These are phyloP conservation scores for Campoletis sonorensis DNA, from an alignment of 1,140 invertebrate species.

Conservation along the genomic window DNA sequence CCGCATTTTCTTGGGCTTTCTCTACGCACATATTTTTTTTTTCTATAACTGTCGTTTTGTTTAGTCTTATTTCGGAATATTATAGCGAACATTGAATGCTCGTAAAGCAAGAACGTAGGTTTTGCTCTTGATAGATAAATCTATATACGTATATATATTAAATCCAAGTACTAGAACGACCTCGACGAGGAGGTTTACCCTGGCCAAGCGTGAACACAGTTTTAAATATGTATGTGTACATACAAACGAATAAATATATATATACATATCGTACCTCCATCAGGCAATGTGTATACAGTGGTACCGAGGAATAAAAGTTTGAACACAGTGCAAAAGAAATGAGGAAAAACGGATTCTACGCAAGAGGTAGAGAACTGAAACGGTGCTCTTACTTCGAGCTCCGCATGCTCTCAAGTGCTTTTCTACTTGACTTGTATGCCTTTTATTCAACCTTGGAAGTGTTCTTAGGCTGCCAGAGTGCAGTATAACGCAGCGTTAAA, in stretches of 20 bases:
- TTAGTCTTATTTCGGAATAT: no score
- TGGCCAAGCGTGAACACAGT: conserved; percentile 30
- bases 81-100: background rate
- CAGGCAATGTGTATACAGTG: background rate
- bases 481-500: conserved; percentile 31
- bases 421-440: background rate
- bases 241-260: background rate
- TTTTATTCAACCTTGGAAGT: conserved; percentile 22
- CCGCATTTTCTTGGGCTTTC: no score
- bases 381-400: background rate
- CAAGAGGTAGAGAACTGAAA: conserved; percentile 1
- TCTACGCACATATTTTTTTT: no score
- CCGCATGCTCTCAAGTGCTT: background rate
- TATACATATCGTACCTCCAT: conserved; percentile 19
- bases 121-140: conserved; percentile 21
- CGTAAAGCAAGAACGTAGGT: conserved; percentile 38
- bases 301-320: background rate
- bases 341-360: background rate
- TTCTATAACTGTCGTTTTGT: no score
- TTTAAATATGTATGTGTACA: background rate
- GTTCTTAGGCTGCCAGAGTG: background rate
- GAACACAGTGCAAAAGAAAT: background rate
- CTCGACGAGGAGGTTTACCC: conserved; percentile 33
- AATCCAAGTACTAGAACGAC: conserved; percentile 30
- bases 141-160: background rate